phyloP scores from a whole-genome alignment of 2,888 invertebrate genomes.

The Pseudoips prasinana region DNA sequence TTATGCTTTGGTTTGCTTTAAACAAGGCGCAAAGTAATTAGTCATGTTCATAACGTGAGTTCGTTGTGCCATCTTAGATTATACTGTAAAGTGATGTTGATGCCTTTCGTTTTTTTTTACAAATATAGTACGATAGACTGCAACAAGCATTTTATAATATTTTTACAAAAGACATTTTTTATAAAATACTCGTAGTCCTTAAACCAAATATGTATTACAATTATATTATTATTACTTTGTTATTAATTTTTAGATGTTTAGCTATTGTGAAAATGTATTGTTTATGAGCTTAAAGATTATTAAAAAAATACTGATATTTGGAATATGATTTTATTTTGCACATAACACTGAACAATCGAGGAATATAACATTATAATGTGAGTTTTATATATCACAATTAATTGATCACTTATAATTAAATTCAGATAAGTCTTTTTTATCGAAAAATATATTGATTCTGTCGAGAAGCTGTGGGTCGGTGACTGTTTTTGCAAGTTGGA shows the following conservation, averaged over 20 bases:
- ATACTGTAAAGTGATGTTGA: conserved; percentile 29
- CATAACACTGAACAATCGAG: conserved; percentile 65
- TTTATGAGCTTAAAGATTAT: conserved; percentile 52
- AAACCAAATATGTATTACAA: conserved; percentile 68
- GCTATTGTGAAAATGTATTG: conserved; percentile 41
- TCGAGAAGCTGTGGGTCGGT: conserved; percentile 74
- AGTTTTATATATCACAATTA: conserved; percentile 59
- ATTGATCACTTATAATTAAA: conserved; percentile 68
- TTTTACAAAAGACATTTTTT: conserved; percentile 69
- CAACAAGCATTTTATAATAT: conserved; percentile 50
- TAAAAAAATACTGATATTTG: conserved; percentile 46
- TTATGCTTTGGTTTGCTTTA: conserved; percentile 69
- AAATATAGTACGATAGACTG: conserved; percentile 48
- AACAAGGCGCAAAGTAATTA: conserved; percentile 45
- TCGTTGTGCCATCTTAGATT: conserved; percentile 65
- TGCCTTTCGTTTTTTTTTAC: conserved; percentile 35
- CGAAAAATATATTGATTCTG: conserved; percentile 78
- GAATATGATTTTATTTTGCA: conserved; percentile 64
- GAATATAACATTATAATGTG: conserved; percentile 60
- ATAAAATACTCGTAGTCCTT: conserved; percentile 50
- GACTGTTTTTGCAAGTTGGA: conserved; percentile 69
- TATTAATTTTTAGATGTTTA: conserved; percentile 64
- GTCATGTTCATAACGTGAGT: conserved; percentile 54
- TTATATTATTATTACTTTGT: conserved; percentile 45
- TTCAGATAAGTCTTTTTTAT: conserved; percentile 74